Conservation (phyloP, 2,888 invertebrate genomes). For the Pasiphila rectangulata region DNA sequence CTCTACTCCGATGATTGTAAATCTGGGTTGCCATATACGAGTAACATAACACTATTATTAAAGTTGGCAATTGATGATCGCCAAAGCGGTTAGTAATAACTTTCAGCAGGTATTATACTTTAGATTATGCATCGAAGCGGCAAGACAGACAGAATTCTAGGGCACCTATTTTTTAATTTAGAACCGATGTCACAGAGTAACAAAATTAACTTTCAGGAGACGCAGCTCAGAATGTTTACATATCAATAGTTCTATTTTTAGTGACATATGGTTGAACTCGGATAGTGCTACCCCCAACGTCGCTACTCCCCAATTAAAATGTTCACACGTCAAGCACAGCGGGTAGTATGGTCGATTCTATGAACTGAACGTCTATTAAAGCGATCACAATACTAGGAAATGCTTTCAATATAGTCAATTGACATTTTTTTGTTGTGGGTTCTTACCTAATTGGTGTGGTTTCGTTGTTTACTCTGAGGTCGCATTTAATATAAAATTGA, state of each 20-base stretch:
- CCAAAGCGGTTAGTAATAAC: no score
- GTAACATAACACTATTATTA: no score
- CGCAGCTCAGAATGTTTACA: slow-evolving; percentile 4
- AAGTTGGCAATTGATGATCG: no score
- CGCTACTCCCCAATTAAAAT: slow-evolving; percentile 67
- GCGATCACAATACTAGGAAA: slow-evolving; percentile 39
- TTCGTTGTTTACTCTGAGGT: slow-evolving; percentile 1
- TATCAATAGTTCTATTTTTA: slow-evolving; percentile 13
- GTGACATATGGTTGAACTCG: slow-evolving; percentile 53
- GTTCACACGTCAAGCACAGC: slow-evolving; percentile 74
- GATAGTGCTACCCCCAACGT: slow-evolving; percentile 26
- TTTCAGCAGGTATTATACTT: no score
- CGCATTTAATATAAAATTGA: not conserved
- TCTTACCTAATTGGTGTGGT: slow-evolving; percentile 16
- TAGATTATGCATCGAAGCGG: no score
- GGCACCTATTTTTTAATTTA: no score
- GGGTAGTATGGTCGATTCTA: slow-evolving; percentile 46
- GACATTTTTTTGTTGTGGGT: slow-evolving; percentile 37
- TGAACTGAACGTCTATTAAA: slow-evolving; percentile 42
- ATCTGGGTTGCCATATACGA: no score
- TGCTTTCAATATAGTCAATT: slow-evolving; percentile 40
- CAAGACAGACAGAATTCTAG: no score
- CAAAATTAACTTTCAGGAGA: no score
- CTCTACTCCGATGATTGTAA: no score
- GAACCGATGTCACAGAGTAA: no score